These are phyloP conservation scores for Lepidostoma basale DNA, from an alignment of 1,140 invertebrate species.

Conservation along the genomic window DNA sequence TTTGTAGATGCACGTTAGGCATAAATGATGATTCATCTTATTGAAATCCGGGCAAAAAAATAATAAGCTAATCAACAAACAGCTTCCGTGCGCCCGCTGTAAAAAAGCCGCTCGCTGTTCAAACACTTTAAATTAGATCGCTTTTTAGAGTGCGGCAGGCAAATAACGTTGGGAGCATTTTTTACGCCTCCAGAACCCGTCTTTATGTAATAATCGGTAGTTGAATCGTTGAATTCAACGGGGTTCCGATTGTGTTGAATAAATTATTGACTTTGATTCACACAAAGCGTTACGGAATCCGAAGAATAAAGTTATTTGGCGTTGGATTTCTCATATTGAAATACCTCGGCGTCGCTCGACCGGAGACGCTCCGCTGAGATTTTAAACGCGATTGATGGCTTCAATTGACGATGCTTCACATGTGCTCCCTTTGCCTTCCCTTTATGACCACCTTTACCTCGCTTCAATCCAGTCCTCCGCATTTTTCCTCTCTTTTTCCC, in stretches of 20 bases:
- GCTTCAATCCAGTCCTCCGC: too few relatives aligned
- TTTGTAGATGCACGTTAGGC: not conserved
- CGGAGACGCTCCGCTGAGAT: too few relatives aligned
- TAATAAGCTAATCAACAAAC: slow-evolving; percentile 22
- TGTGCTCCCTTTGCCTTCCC: too few relatives aligned
- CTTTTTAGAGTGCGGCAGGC: not conserved
- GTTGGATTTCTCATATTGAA: not conserved
- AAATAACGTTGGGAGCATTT: slow-evolving; percentile 21
- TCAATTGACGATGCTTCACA: too few relatives aligned
- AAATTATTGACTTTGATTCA: not conserved
- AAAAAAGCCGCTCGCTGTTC: not conserved
- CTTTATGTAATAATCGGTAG: not conserved
- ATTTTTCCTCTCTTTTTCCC: too few relatives aligned
- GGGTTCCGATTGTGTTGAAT: too few relatives aligned
- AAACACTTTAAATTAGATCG: slow-evolving; percentile 26
- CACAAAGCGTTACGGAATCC: not conserved
- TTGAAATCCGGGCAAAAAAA: slow-evolving; percentile 9
- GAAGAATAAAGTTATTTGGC: not conserved
- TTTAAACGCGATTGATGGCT: too few relatives aligned
- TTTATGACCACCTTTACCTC: too few relatives aligned
- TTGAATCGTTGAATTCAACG: too few relatives aligned
- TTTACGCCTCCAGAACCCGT: slow-evolving; percentile 4
- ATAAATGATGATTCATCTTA: slow-evolving; percentile 14
- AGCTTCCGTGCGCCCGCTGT: slow-evolving; percentile 7
- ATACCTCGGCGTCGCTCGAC: too few relatives aligned